These are phyloP conservation scores for Danio aesculapii DNA, from an alignment of 2,797 vertebrate species.

Conservation along the genomic window DNA sequence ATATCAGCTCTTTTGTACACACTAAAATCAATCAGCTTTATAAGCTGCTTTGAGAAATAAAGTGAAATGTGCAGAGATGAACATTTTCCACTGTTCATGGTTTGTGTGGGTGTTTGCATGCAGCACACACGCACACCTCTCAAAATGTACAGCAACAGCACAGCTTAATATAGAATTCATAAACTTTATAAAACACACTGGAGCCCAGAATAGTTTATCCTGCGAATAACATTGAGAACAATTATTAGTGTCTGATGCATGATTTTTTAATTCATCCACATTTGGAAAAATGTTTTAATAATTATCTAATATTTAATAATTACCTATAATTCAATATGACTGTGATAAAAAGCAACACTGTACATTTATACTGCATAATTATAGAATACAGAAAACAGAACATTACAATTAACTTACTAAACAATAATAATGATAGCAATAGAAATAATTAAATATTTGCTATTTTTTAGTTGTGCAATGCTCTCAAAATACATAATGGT, in stretches of 20 bases:
- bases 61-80: background rate
- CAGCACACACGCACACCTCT: background rate
- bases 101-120: background rate
- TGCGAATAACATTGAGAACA: background rate
- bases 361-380: too few relatives aligned
- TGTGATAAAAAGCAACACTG: too few relatives aligned
- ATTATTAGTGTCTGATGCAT: background rate
- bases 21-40: background rate
- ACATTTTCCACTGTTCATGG: conserved; percentile 15
- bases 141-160: conserved; percentile 11
- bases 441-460: too few relatives aligned
- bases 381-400: too few relatives aligned
- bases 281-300: too few relatives aligned
- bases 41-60: background rate
- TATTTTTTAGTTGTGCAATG: too few relatives aligned
- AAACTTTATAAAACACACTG: background rate
- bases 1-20: conserved; percentile 1
- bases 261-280: too few relatives aligned
- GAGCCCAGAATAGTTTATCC: background rate
- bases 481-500: too few relatives aligned
- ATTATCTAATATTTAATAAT: too few relatives aligned
- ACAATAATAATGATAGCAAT: too few relatives aligned
- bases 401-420: too few relatives aligned
- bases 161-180: conserved; percentile 8
- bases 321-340: too few relatives aligned